These are phyloP conservation scores for Agelaius phoeniceus DNA, from an alignment of 2,113 vertebrate genomes.

Conservation along the genomic window DNA sequence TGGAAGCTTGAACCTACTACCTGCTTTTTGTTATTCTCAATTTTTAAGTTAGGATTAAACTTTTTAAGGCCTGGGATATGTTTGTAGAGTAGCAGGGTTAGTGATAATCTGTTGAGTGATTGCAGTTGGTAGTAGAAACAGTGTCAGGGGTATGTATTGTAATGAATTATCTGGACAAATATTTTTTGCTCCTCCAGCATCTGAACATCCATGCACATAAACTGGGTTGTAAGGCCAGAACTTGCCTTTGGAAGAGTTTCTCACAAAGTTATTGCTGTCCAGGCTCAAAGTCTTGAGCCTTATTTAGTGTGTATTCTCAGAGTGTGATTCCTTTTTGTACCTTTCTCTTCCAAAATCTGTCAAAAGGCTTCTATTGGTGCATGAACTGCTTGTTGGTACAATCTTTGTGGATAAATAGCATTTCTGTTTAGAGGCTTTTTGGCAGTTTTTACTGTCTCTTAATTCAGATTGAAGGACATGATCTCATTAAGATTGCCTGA, in stretches of 20 bases:
- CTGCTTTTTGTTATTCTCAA: neutral
- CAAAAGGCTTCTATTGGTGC: neutral
- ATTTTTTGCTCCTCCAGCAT: neutral
- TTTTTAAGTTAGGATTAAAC: neutral
- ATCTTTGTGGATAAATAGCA: neutral
- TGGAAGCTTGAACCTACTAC: neutral
- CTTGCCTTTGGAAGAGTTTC: neutral
- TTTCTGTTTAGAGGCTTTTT: neutral
- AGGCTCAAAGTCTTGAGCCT: neutral
- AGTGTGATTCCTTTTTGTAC: neutral
- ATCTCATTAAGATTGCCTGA: neutral
- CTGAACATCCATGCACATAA: neutral
- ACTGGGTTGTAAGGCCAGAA: neutral
- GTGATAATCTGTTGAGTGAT: neutral
- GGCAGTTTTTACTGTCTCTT: neutral
- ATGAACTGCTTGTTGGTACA: neutral
- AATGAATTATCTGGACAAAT: neutral
- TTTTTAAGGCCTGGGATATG: neutral
- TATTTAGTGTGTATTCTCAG: neutral
- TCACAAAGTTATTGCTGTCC: neutral
- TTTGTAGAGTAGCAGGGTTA: neutral
- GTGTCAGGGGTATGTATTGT: neutral
- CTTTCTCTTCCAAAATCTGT: neutral
- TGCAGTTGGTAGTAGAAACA: neutral
- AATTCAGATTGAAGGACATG: neutral